Conservation (phyloP, 1,140 invertebrate species). For the Zaprionus africanus region DNA sequence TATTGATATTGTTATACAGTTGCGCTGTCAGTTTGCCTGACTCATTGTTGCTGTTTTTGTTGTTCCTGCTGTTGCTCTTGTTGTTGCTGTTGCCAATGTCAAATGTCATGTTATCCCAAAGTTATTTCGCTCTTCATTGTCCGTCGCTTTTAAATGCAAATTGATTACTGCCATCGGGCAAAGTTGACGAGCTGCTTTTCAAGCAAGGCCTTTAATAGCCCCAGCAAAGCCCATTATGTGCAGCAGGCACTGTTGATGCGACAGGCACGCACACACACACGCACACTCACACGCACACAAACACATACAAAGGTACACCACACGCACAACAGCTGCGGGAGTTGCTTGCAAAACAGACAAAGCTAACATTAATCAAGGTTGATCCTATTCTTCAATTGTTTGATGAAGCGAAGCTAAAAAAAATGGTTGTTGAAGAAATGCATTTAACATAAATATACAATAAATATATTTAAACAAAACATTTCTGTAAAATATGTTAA, state of each 20-base stretch:
- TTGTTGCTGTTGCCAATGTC: constrained; percentile 59
- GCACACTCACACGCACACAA: no score
- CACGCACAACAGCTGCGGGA: not conserved
- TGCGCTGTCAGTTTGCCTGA: constrained; percentile 27
- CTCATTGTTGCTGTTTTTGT: constrained; percentile 10
- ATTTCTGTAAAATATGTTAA: not conserved
- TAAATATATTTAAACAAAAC: no score
- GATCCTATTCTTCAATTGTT: no score
- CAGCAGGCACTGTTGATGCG: constrained; percentile 7
- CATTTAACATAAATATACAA: no score
- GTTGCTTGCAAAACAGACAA: not conserved
- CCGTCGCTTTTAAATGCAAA: constrained; percentile 61
- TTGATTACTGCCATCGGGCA: constrained; percentile 71
- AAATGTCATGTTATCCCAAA: constrained; percentile 76
- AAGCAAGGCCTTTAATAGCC: constrained; percentile 54
- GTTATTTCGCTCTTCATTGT: constrained; percentile 52
- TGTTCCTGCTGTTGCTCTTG: constrained; percentile 1
- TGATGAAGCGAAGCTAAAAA: no score
- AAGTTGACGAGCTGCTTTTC: constrained; percentile 56
- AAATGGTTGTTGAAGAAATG: no score
- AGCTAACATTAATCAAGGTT: no score
- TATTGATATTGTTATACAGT: constrained; percentile 74
- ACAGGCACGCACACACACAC: not conserved
- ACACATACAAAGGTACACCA: no score
- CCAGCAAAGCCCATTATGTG: constrained; percentile 52